These are phyloP conservation scores for Perccottus glenii DNA, from an alignment of 2,113 vertebrate species.

Conservation along the genomic window DNA sequence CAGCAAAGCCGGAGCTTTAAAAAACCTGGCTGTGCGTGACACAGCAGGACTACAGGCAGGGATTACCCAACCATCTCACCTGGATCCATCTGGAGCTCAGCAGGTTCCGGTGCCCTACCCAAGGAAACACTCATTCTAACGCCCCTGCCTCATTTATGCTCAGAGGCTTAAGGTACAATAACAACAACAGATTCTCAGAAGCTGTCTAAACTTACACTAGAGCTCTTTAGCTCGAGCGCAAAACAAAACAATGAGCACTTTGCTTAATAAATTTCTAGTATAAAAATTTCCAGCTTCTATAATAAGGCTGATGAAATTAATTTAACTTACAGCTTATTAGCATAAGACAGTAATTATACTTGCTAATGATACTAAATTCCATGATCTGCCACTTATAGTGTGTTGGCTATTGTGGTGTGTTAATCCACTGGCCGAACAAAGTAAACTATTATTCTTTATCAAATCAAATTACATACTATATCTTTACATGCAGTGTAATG, in stretches of 20 bases:
- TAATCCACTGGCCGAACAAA: no score
- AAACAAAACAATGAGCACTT: not conserved
- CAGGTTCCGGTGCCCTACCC: constrained; percentile 33
- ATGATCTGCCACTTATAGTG: no score
- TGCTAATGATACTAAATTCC: no score
- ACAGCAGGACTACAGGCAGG: constrained; percentile 30
- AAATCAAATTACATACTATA: no score
- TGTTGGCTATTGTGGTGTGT: no score
- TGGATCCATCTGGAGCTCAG: constrained; percentile 26
- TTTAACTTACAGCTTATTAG: no score
- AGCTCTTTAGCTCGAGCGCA: not conserved
- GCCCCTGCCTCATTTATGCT: not conserved
- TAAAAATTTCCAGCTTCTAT: no score
- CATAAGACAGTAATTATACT: no score
- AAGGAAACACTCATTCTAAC: not conserved
- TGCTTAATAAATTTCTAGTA: no score
- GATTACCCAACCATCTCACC: constrained; percentile 58
- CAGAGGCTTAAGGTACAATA: not conserved
- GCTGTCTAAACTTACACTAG: not conserved
- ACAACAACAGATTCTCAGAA: not conserved
- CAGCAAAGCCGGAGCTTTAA: constrained; percentile 13
- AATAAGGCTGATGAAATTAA: no score
- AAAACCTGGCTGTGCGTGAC: constrained; percentile 48
- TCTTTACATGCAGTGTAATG: no score
- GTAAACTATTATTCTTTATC: no score